These are phyloP conservation scores for Grammomys dolichurus DNA, from an alignment of 2,113 vertebrate genomes.

Conservation along the genomic window DNA sequence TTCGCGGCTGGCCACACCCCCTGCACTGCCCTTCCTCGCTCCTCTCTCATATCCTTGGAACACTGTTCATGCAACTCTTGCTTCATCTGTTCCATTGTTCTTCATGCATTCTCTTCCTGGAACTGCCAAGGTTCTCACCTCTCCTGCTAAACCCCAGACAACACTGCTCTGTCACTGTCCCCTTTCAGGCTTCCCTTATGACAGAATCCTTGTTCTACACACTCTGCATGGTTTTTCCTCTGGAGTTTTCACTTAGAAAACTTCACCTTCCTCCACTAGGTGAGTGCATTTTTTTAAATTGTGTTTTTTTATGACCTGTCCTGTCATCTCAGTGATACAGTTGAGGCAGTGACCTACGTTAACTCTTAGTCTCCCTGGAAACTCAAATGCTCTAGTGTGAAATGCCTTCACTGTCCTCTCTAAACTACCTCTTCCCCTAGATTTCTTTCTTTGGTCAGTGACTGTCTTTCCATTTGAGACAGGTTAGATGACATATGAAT, in stretches of 20 bases:
- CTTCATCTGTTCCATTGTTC: too few relatives aligned
- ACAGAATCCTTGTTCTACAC: background rate
- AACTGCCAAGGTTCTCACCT: background rate
- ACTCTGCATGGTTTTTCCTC: background rate
- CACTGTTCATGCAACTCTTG: too few relatives aligned
- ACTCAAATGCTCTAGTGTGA: background rate
- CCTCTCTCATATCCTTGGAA: too few relatives aligned
- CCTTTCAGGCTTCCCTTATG: rapidly evolving
- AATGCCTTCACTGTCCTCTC: background rate
- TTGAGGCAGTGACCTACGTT: background rate
- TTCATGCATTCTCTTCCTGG: background rate
- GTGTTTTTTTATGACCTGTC: background rate
- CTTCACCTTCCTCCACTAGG: background rate
- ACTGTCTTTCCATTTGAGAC: background rate
- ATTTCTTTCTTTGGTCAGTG: background rate
- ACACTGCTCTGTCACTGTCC: rapidly evolving
- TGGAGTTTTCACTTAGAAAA: background rate
- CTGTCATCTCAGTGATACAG: background rate
- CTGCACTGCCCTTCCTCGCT: too few relatives aligned
- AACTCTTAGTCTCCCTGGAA: background rate
- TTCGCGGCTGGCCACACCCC: rapidly evolving
- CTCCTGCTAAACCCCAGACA: background rate
- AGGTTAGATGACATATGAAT: background rate
- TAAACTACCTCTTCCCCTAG: background rate
- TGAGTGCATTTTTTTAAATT: background rate